Percentiles rank a stretch among this genome's conserved stretches.
phyloP scores from a whole-genome alignment of 2,113 vertebrate species.

The Gila orcuttii region DNA sequence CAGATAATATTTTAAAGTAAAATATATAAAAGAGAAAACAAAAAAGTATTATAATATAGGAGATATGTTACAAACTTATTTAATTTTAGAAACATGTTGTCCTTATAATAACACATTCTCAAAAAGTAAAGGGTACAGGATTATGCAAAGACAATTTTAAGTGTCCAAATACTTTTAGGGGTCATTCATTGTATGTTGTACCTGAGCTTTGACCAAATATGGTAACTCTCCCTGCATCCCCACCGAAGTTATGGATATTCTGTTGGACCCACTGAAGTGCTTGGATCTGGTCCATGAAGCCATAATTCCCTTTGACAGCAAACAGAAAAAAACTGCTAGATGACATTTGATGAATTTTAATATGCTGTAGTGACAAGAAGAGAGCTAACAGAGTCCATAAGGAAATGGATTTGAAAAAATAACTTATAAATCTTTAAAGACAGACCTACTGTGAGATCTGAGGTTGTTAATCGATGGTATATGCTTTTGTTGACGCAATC shows the following conservation, averaged over 20 bases:
- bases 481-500: neutral
- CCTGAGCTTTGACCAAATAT: constrained; percentile 81
- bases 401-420: neutral
- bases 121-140: neutral
- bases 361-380: constrained; percentile 11
- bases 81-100: neutral
- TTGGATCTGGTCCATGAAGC: constrained; percentile 81
- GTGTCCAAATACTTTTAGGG: neutral
- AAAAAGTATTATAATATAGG: neutral
- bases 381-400: neutral
- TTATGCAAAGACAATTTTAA: neutral
- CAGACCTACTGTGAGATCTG: neutral
- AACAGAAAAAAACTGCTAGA: neutral
- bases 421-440: neutral
- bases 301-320: constrained; percentile 76
- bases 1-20: neutral
- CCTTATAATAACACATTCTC: neutral
- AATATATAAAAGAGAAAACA: neutral
- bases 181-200: constrained; percentile 47
- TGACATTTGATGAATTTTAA: neutral
- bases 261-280: constrained; percentile 79
- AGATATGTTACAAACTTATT: neutral
- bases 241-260: constrained; percentile 79
- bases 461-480: neutral
- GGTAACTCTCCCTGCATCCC: constrained; percentile 77